Conservation (phyloP, 2,888 invertebrate genomes). For the Drosophila anomalipes region DNA sequence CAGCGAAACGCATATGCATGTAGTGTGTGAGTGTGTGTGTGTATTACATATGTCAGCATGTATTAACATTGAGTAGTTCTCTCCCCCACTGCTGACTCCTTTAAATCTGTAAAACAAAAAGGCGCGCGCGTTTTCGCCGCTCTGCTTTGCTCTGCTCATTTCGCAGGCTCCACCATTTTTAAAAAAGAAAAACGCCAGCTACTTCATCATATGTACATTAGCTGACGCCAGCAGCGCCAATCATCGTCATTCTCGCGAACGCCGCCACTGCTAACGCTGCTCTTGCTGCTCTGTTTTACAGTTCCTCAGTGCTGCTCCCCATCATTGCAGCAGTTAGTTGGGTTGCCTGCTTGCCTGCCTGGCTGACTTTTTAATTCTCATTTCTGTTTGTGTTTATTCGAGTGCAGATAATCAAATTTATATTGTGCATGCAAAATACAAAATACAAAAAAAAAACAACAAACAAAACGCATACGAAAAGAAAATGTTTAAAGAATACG, state of each 20-base stretch:
- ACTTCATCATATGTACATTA: slow-evolving; percentile 24
- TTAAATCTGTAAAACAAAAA: slow-evolving; percentile 58
- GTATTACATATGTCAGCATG: slow-evolving; percentile 5
- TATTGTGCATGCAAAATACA: slow-evolving; percentile 69
- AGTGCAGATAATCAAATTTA: slow-evolving; percentile 75
- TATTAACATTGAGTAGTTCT: slow-evolving; percentile 19
- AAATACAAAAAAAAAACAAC: slow-evolving; percentile 37
- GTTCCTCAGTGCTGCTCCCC: slow-evolving; percentile 56
- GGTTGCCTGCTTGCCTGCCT: slow-evolving; percentile 34
- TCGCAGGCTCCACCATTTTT: slow-evolving; percentile 75
- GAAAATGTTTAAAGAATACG: slow-evolving; percentile 58
- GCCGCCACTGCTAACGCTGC: slow-evolving; percentile 47
- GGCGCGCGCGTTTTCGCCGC: slow-evolving; percentile 65
- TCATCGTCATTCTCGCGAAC: slow-evolving; percentile 65
- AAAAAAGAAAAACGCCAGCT: slow-evolving; percentile 49
- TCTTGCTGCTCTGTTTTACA: slow-evolving; percentile 44
- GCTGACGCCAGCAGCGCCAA: slow-evolving; percentile 73
- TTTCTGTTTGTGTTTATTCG: slow-evolving; percentile 61
- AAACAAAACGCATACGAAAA: slow-evolving; percentile 24
- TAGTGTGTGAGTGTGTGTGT: slow-evolving; percentile 1
- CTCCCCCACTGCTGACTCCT: slow-evolving; percentile 42
- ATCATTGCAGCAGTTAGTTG: slow-evolving; percentile 56
- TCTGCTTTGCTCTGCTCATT: slow-evolving; percentile 32
- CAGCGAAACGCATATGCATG: slow-evolving; percentile 1
- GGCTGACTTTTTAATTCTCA: slow-evolving; percentile 44